Conservation (phyloP, 2,797 vertebrate species). For the Falco peregrinus region DNA sequence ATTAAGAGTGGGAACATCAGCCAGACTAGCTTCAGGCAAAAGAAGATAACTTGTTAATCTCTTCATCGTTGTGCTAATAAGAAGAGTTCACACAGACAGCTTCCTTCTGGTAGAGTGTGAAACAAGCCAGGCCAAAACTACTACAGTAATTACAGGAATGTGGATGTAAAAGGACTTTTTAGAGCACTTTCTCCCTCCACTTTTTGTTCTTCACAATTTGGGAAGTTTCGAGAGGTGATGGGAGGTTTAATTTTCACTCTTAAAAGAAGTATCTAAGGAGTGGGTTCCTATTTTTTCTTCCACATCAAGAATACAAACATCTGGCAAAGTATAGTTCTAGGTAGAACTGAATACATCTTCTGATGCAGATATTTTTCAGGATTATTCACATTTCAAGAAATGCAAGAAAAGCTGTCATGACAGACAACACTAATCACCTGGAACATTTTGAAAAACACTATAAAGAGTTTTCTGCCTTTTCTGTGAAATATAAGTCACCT, state of each 20-base stretch:
- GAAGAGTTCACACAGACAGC: background rate
- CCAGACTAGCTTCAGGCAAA: background rate
- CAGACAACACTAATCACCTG: background rate
- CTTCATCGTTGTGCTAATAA: background rate
- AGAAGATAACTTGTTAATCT: background rate
- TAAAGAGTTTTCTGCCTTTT: background rate
- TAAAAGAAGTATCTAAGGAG: background rate
- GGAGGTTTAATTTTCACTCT: background rate
- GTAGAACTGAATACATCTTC: background rate
- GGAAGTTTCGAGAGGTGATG: background rate
- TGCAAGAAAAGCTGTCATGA: background rate
- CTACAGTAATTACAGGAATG: background rate
- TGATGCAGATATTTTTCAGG: background rate
- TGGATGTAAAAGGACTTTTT: background rate
- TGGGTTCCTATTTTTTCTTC: background rate
- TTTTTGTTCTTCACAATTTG: background rate
- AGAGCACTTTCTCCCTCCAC: background rate
- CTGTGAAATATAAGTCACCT: background rate
- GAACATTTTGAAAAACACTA: background rate
- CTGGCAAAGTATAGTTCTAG: background rate
- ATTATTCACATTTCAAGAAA: background rate
- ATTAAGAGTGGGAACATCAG: background rate
- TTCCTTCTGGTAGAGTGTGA: background rate
- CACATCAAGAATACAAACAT: background rate
- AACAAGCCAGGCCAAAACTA: background rate